Conservation (phyloP, 2,888 invertebrate species). For the Acanthosepion esculentum region DNA sequence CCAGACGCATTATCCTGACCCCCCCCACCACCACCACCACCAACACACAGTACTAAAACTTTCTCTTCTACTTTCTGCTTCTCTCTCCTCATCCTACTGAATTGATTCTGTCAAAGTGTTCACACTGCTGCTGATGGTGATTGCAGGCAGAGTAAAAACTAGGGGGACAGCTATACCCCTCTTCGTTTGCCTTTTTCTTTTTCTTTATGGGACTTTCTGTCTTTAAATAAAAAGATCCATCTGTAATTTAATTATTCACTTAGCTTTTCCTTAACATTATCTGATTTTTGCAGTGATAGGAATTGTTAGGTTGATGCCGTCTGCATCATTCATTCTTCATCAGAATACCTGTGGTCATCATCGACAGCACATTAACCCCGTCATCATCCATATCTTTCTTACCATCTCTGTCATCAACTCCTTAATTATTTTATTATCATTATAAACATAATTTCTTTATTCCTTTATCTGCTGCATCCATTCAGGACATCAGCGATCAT, state of each 20-base stretch:
- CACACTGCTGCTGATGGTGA: neutral
- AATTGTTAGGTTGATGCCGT: neutral
- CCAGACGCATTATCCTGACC: neutral
- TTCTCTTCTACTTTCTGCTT: neutral
- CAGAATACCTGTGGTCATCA: neutral
- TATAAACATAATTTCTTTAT: no score
- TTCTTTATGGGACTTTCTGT: neutral
- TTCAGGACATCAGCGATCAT: no score
- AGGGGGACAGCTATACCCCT: neutral
- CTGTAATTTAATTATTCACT: neutral
- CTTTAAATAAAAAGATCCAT: neutral
- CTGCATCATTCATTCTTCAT: neutral
- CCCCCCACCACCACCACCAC: no score
- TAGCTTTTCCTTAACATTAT: neutral
- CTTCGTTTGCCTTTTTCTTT: neutral
- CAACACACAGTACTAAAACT: neutral
- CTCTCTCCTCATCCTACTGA: neutral
- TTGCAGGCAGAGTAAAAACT: neutral
- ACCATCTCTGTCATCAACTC: neutral
- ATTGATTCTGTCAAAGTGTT: neutral
- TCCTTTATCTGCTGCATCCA: no score
- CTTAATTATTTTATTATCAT: neutral
- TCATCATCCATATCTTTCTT: neutral
- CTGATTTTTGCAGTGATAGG: neutral
- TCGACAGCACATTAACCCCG: neutral